These are phyloP conservation scores for Nibea coibor DNA, from an alignment of 2,113 vertebrate genomes.

Conservation along the genomic window DNA sequence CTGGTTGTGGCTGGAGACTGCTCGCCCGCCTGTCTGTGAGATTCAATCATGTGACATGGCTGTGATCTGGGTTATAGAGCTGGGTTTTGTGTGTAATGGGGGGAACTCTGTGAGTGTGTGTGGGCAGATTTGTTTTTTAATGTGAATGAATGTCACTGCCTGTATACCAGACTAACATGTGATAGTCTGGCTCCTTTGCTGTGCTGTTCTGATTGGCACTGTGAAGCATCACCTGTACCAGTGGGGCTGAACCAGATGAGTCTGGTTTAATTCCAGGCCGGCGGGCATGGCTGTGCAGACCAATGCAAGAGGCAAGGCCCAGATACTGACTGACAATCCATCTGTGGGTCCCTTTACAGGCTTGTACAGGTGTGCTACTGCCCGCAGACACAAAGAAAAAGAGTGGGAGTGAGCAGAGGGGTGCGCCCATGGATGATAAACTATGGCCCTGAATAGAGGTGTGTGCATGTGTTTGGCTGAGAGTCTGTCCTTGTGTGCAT, in stretches of 20 bases:
- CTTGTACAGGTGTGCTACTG: slow-evolving; percentile 66
- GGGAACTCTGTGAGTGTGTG: neutral
- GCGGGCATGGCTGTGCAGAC: slow-evolving; percentile 42
- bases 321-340: slow-evolving; percentile 76
- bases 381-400: slow-evolving; percentile 58
- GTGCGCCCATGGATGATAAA: slow-evolving; percentile 61
- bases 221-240: slow-evolving; percentile 40
- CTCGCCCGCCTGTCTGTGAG: slow-evolving; percentile 76
- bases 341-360: slow-evolving; percentile 72
- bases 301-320: slow-evolving; percentile 56
- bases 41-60: slow-evolving; percentile 78
- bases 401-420: slow-evolving; percentile 22
- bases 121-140: slow-evolving; percentile 25
- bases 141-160: slow-evolving; percentile 18
- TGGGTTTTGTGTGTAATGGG: slow-evolving; percentile 46
- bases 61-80: slow-evolving; percentile 83
- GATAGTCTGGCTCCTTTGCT: slow-evolving; percentile 14
- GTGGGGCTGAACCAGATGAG: slow-evolving; percentile 55
- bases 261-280: slow-evolving; percentile 65
- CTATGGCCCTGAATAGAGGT: slow-evolving; percentile 42
- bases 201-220: slow-evolving; percentile 34
- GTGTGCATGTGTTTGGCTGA: slow-evolving; percentile 16
- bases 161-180: slow-evolving; percentile 12
- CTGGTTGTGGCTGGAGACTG: slow-evolving; percentile 82
- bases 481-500: slow-evolving; percentile 37